Evolutionary conservation across 2,113 vertebrate genomes (phyloP).

Genomic region (Hydropotes inermis): DNA sequence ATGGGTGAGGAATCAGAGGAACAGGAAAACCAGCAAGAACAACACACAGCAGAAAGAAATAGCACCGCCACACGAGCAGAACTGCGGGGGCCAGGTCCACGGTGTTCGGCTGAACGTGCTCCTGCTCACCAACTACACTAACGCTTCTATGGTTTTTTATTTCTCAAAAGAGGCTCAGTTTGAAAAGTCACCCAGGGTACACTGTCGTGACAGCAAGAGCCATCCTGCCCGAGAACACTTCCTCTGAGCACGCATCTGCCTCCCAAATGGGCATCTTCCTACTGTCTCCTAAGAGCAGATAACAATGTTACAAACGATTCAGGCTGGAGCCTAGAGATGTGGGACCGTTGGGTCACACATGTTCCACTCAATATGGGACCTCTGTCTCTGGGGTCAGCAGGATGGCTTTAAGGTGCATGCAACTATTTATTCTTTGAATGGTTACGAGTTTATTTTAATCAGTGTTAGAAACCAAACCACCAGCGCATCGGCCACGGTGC

Average conservation of each 20-base stretch:
- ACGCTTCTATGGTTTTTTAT: conserved; percentile 10
- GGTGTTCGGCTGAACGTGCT: rapidly evolving
- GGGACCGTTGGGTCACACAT: background rate
- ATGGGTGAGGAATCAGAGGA: background rate
- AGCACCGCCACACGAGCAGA: background rate
- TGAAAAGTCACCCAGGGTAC: background rate
- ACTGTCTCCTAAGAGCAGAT: background rate
- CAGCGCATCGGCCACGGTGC: background rate
- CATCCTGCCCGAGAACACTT: background rate
- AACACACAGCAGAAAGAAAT: background rate
- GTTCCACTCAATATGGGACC: background rate
- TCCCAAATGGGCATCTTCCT: background rate
- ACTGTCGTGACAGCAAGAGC: background rate
- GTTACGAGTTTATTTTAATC: background rate
- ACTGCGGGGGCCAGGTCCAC: rapidly evolving
- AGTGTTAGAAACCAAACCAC: background rate
- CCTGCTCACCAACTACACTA: background rate
- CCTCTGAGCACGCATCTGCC: background rate
- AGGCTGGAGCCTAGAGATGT: background rate
- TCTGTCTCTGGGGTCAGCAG: background rate
- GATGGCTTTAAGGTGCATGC: background rate
- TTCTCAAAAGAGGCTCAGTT: conserved; percentile 20
- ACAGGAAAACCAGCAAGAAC: background rate
- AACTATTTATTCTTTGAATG: background rate
- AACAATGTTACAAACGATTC: background rate